These are phyloP conservation scores for Pedetes capensis DNA, from an alignment of 2,113 vertebrate species.

Conservation along the genomic window DNA sequence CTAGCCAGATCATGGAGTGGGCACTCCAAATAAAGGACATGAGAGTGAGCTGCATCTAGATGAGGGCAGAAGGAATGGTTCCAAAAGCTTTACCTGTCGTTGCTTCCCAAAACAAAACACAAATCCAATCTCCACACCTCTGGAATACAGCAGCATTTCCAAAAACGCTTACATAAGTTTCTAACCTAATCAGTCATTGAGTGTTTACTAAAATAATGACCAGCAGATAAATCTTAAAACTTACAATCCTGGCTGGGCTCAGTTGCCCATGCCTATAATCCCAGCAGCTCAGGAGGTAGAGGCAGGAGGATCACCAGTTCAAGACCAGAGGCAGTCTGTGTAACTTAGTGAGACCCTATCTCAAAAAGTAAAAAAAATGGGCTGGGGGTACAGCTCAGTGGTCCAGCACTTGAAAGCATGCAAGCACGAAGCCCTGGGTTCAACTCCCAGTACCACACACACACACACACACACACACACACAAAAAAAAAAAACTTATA, in stretches of 20 bases:
- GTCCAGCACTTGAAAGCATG: no score
- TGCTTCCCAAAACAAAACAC: not conserved
- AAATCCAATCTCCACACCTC: not conserved
- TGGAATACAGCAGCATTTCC: not conserved
- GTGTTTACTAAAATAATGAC: not conserved
- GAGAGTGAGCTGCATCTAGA: not conserved
- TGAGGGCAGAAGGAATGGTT: not conserved
- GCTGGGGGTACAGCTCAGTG: no score
- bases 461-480: no score
- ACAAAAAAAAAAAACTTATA: no score
- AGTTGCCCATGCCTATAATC: no score
- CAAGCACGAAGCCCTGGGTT: no score
- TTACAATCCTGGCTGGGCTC: not conserved
- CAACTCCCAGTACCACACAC: no score
- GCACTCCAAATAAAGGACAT: not conserved
- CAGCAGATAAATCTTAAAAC: not conserved
- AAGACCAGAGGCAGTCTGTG: no score
- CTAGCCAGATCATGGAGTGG: not conserved
- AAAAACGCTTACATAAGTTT: not conserved
- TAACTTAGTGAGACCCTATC: no score
- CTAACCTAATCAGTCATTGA: not conserved
- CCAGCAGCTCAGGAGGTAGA: no score
- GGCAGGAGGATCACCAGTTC: no score
- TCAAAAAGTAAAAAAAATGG: no score
- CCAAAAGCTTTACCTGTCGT: not conserved